Evolutionary conservation across 1,140 invertebrate genomes (phyloP).

Genomic region (Charaxes varanes): DNA sequence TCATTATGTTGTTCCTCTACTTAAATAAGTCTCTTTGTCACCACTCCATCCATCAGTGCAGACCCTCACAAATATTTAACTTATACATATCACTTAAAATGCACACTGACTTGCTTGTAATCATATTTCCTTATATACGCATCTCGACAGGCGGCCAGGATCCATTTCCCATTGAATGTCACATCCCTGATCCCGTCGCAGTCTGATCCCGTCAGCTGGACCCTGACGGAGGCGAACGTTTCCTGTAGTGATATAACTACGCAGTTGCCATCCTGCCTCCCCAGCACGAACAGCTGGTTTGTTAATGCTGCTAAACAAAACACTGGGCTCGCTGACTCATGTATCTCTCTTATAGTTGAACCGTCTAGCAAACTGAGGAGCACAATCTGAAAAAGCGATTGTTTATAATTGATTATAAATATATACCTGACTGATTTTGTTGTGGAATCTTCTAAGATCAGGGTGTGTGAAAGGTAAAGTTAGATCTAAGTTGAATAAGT

Average conservation of each 20-base stretch:
- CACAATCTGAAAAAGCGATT: constrained; percentile 44
- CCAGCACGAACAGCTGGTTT: constrained; percentile 63
- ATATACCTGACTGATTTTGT: too few relatives aligned
- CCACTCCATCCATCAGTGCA: too few relatives aligned
- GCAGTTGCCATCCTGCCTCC: constrained; percentile 78
- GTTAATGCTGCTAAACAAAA: constrained; percentile 47
- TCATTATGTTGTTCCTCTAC: too few relatives aligned
- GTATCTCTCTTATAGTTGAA: constrained; percentile 43
- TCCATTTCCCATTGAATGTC: constrained; percentile 72
- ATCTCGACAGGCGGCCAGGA: constrained; percentile 76
- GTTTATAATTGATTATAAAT: too few relatives aligned
- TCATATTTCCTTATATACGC: constrained; percentile 75
- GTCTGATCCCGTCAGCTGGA: constrained; percentile 80
- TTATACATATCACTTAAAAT: constrained; percentile 64
- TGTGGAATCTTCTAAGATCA: too few relatives aligned
- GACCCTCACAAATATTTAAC: too few relatives aligned
- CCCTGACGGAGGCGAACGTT: constrained; percentile 48
- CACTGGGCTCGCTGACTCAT: constrained; percentile 70
- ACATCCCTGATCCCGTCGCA: constrained; percentile 79
- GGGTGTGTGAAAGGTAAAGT: too few relatives aligned
- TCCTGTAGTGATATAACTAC: constrained; percentile 55
- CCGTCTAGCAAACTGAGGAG: constrained; percentile 44
- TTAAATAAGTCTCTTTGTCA: too few relatives aligned
- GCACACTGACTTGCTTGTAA: constrained; percentile 58
- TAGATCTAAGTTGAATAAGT: too few relatives aligned